These are phyloP conservation scores for Chydorus sphaericus DNA, from an alignment of 2,888 invertebrate species.

Conservation along the genomic window DNA sequence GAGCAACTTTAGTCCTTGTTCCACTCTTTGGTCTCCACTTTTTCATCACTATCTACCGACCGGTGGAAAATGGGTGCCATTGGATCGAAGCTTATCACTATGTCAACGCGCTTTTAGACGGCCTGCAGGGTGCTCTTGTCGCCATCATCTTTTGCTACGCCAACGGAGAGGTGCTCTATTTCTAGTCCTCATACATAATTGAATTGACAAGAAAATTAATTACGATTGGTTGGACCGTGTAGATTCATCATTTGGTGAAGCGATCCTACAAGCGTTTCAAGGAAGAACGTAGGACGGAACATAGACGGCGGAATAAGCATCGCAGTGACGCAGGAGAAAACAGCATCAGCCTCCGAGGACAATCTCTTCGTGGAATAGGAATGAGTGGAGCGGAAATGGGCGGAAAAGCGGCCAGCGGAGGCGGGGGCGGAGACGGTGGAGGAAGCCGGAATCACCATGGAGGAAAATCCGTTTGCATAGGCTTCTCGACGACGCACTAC, in stretches of 20 bases:
- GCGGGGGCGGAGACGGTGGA: too few species aligned
- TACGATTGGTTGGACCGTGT: not conserved
- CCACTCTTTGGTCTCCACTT: slow-evolving; percentile 37
- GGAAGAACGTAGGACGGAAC: not conserved
- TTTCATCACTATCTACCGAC: slow-evolving; percentile 32
- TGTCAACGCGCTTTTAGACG: slow-evolving; percentile 31
- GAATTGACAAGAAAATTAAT: not conserved
- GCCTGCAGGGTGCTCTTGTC: slow-evolving; percentile 30
- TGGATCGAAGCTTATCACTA: slow-evolving; percentile 29
- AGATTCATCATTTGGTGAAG: slow-evolving; percentile 17
- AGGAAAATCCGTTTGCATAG: too few species aligned
- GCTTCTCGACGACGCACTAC: too few species aligned
- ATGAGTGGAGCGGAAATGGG: too few species aligned
- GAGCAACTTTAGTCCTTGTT: slow-evolving; percentile 33
- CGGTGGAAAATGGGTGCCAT: slow-evolving; percentile 23
- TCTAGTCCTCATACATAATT: not conserved
- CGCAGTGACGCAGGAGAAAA: not conserved
- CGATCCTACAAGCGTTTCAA: slow-evolving; percentile 16
- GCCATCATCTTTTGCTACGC: slow-evolving; percentile 30
- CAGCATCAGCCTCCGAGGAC: too few species aligned
- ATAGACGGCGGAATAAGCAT: not conserved
- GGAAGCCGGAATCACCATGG: too few species aligned
- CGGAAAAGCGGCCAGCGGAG: too few species aligned
- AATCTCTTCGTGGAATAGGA: too few species aligned
- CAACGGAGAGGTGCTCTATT: slow-evolving; percentile 27